These are phyloP conservation scores for Lepidonotus clava DNA, from an alignment of 2,888 invertebrate species.

Conservation along the genomic window DNA sequence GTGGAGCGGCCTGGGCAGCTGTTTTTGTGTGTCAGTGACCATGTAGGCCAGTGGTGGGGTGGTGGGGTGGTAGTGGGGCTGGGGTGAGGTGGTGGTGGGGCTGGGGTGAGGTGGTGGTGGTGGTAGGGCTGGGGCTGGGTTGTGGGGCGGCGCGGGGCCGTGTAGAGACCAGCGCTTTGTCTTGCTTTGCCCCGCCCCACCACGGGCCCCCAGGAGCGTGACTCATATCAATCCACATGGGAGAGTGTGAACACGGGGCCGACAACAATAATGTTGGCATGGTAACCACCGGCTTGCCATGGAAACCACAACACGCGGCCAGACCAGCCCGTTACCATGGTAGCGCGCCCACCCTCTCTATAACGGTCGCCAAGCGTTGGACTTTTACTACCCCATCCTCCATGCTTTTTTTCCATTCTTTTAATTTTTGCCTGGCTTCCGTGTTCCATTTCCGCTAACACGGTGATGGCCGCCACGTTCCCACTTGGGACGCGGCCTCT, in stretches of 20 bases:
- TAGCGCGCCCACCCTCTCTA: too few species aligned
- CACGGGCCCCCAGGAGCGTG: not conserved
- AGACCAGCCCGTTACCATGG: not conserved
- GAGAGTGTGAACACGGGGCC: not conserved
- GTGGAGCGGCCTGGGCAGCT: not conserved
- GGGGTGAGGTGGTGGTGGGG: not conserved
- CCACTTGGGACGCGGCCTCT: not conserved
- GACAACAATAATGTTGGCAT: slow-evolving; percentile 17
- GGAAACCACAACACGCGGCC: slow-evolving; percentile 8
- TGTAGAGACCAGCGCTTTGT: slow-evolving; percentile 14
- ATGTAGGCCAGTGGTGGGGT: not conserved
- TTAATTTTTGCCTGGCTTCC: too few species aligned
- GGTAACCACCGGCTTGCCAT: slow-evolving; percentile 42
- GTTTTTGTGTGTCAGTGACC: slow-evolving; percentile 34
- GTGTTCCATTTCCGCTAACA: slow-evolving; percentile 33
- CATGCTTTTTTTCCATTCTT: too few species aligned
- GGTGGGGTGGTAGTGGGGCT: not conserved
- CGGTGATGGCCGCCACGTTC: not conserved
- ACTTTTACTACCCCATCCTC: too few species aligned
- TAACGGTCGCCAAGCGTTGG: too few species aligned
- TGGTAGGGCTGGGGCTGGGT: not conserved
- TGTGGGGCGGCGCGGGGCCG: not conserved
- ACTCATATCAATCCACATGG: slow-evolving; percentile 40
- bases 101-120: not conserved
- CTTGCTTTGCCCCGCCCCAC: not conserved